Percentiles rank a stretch among this genome's conserved stretches.
Conservation (phyloP, 2,888 invertebrate species). For the Campoletis raptor region DNA sequence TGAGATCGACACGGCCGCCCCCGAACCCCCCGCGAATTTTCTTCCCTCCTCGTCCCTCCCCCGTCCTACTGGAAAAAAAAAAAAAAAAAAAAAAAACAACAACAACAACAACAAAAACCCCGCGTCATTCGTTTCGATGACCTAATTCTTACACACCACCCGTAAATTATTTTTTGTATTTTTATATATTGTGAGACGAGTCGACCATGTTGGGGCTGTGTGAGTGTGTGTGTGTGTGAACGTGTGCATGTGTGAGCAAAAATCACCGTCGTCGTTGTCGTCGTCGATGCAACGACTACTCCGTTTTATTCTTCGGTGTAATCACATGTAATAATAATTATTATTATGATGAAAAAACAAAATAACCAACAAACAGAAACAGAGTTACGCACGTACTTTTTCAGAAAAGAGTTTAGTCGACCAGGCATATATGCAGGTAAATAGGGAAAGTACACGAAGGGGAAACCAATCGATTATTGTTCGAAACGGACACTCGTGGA, state of each 20-base stretch:
- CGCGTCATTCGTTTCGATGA: conserved; percentile 64
- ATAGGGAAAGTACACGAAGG: conserved; percentile 6
- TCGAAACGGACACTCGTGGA: background rate
- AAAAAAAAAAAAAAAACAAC: background rate
- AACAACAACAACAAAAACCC: conserved; percentile 24
- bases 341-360: background rate
- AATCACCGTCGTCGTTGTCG: background rate
- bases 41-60: conserved; percentile 8
- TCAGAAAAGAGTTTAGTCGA: conserved; percentile 8
- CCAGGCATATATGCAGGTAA: conserved; percentile 28
- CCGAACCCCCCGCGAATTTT: background rate
- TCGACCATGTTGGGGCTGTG: conserved; percentile 60
- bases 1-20: conserved; percentile 6
- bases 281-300: conserved; percentile 7
- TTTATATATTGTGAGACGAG: conserved; percentile 71
- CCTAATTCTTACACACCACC: conserved; percentile 69
- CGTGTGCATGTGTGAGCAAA: background rate
- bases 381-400: background rate
- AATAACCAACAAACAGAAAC: background rate
- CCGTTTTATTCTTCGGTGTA: conserved; percentile 30
- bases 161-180: conserved; percentile 74
- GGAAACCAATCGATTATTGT: background rate
- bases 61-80: background rate
- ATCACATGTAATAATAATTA: conserved; percentile 7
- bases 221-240: background rate